These are phyloP conservation scores for Cacatua alba DNA, from an alignment of 2,113 vertebrate genomes.

Conservation along the genomic window DNA sequence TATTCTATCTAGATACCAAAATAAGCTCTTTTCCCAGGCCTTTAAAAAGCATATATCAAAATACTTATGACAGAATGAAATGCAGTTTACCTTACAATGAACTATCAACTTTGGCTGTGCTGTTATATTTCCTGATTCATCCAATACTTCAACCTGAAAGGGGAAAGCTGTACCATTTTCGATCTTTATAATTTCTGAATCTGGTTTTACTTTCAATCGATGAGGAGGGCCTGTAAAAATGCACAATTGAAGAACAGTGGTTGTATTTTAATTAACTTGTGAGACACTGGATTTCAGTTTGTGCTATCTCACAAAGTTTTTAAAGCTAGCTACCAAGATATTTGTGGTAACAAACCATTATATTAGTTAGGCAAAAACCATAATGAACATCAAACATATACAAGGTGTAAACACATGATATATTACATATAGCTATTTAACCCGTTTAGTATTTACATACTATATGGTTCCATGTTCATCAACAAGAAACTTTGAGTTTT, in stretches of 20 bases:
- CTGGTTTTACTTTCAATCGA: conserved; percentile 81
- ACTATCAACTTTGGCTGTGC: conserved; percentile 81
- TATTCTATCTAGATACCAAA: neutral
- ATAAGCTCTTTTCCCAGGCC: neutral
- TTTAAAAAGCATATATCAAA: neutral
- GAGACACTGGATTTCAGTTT: neutral
- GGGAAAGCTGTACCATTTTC: conserved; percentile 85
- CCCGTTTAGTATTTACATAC: neutral
- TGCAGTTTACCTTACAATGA: conserved; percentile 83
- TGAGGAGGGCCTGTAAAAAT: conserved; percentile 80
- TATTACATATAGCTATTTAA: neutral
- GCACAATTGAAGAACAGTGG: neutral
- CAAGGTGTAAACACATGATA: neutral
- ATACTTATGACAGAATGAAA: neutral
- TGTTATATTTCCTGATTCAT: conserved; percentile 88
- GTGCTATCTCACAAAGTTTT: neutral
- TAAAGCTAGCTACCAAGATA: neutral
- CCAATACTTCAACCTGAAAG: conserved; percentile 85
- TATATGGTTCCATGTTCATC: neutral
- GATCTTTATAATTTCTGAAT: conserved; percentile 76
- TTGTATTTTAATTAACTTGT: neutral
- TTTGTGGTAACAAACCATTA: neutral
- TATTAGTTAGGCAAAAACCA: neutral
- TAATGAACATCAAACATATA: neutral
- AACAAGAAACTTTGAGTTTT: neutral